These are phyloP conservation scores for Maniola jurtina DNA, from an alignment of 1,140 invertebrate genomes.

Conservation along the genomic window DNA sequence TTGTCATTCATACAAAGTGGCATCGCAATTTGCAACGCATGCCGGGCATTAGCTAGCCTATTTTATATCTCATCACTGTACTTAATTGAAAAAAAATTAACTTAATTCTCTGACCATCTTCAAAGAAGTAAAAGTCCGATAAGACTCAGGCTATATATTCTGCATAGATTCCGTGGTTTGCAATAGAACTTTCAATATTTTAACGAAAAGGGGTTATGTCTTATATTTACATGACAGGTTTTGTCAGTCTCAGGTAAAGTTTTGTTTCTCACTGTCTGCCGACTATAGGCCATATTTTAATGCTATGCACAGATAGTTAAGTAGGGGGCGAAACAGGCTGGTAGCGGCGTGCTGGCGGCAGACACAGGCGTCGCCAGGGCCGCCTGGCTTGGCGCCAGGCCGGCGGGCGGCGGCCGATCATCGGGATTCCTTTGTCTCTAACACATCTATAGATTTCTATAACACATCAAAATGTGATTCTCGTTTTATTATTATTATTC, in stretches of 20 bases:
- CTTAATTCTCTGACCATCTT: too few species aligned
- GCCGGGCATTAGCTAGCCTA: too few species aligned
- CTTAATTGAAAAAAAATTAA: too few species aligned
- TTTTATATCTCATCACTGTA: too few species aligned
- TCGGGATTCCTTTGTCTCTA: slow-evolving; percentile 77
- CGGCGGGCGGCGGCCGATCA: slow-evolving; percentile 69
- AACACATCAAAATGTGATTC: slow-evolving; percentile 1
- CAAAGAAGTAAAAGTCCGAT: background rate
- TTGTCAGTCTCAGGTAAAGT: background rate
- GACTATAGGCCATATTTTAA: slow-evolving; percentile 11
- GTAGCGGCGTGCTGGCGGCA: slow-evolving; percentile 67
- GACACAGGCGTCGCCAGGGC: slow-evolving; percentile 70
- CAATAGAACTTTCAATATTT: background rate
- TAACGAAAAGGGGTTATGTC: background rate
- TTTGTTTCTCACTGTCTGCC: background rate
- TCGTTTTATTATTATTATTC: background rate
- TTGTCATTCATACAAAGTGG: too few species aligned
- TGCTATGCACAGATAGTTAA: slow-evolving; percentile 23
- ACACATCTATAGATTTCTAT: slow-evolving; percentile 21
- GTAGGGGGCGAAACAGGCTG: slow-evolving; percentile 42
- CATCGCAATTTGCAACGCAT: too few species aligned
- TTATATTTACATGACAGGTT: background rate
- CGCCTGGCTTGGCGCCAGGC: slow-evolving; percentile 76
- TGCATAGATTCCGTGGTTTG: too few species aligned
- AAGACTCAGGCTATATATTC: background rate